phyloP scores from a whole-genome alignment of 2,888 invertebrate species.

The Monopis laevigella region DNA sequence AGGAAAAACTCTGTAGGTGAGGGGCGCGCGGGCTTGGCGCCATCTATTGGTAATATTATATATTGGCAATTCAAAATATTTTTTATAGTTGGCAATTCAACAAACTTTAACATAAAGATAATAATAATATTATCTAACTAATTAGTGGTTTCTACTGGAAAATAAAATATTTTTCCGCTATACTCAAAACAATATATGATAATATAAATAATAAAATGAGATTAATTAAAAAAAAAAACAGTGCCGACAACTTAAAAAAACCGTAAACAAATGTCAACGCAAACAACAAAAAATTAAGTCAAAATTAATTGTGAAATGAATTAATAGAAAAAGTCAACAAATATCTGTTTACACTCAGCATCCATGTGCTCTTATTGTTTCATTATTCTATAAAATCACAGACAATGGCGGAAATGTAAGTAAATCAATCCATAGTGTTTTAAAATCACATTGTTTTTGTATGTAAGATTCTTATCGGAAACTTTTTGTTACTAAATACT shows the following conservation, averaged over 20 bases:
- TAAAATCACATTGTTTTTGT: conserved; percentile 27
- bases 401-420: conserved; percentile 59
- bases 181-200: background rate
- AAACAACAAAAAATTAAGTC: conserved; percentile 64
- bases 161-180: no score
- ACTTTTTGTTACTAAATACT: conserved; percentile 1
- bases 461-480: conserved; percentile 6
- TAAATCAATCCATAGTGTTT: conserved; percentile 23
- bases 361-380: conserved; percentile 44
- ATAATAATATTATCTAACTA: no score
- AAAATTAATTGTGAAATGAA: conserved; percentile 59
- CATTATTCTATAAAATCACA: conserved; percentile 26
- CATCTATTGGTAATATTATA: no score
- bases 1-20: no score
- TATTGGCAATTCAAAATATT: no score
- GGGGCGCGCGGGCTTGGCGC: no score
- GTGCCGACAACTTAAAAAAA: conserved; percentile 16
- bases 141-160: no score
- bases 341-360: conserved; percentile 38
- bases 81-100: background rate
- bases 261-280: conserved; percentile 51
- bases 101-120: background rate
- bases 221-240: background rate
- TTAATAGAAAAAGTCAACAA: conserved; percentile 52
- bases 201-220: background rate